phyloP scores from a whole-genome alignment of 2,888 invertebrate species.

The Zaprionus bogoriensis region DNA sequence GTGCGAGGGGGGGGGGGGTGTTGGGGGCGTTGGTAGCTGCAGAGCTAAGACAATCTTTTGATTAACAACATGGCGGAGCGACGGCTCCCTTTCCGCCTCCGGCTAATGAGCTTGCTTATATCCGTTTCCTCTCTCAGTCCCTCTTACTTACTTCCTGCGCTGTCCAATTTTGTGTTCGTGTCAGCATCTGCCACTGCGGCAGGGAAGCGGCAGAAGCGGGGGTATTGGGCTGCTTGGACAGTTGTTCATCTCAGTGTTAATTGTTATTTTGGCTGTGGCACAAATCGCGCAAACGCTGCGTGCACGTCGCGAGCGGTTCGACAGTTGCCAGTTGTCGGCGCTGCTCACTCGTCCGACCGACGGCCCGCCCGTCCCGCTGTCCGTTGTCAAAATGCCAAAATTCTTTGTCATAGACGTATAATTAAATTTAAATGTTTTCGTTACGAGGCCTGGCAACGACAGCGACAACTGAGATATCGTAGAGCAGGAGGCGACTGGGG shows the following conservation, averaged over 20 bases:
- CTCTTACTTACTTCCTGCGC: background rate
- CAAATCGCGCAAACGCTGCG: constrained; percentile 47
- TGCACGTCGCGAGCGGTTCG: constrained; percentile 29
- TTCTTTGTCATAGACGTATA: constrained; percentile 76
- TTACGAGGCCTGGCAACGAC: constrained; percentile 49
- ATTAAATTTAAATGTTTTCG: constrained; percentile 74
- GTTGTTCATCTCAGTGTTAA: constrained; percentile 40
- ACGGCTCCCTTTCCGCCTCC: background rate
- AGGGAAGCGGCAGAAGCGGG: too few species aligned
- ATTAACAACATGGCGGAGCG: constrained; percentile 33
- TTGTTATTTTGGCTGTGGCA: constrained; percentile 36
- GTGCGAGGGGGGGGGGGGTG: background rate
- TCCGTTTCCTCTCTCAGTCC: constrained; percentile 9
- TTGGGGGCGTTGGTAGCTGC: background rate
- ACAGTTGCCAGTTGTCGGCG: constrained; percentile 37
- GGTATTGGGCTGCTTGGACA: constrained; percentile 29
- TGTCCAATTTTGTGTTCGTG: background rate
- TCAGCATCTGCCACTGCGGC: constrained; percentile 17
- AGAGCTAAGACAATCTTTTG: constrained; percentile 22
- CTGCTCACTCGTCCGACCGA: background rate
- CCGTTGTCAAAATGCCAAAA: constrained; percentile 72
- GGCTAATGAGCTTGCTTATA: constrained; percentile 59
- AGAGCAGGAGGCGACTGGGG: background rate
- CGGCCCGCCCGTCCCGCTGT: background rate
- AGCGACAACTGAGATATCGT: constrained; percentile 16